Evolutionary conservation across 2,113 vertebrate species (phyloP).

Genomic region (Falco punctatus): DNA sequence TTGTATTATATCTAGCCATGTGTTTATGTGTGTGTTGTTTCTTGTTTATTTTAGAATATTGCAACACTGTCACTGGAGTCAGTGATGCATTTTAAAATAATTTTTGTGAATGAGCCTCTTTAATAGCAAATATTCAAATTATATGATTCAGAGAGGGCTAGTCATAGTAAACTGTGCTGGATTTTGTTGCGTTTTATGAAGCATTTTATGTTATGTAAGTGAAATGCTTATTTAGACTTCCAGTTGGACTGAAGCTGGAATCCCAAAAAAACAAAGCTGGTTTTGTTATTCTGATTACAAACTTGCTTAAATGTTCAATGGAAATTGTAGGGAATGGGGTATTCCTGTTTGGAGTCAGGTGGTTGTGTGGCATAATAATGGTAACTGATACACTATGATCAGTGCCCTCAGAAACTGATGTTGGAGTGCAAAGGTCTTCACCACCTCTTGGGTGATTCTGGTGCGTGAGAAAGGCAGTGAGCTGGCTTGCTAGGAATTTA

Average conservation of each 20-base stretch:
- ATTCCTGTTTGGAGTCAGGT: neutral
- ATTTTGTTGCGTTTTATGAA: neutral
- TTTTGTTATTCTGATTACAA: neutral
- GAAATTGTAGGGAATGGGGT: neutral
- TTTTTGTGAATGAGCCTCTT: neutral
- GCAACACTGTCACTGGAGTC: neutral
- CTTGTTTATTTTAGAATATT: neutral
- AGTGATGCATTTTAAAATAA: neutral
- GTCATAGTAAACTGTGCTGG: neutral
- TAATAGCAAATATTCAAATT: neutral
- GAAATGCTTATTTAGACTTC: neutral
- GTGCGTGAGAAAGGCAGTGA: neutral
- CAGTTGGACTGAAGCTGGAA: neutral
- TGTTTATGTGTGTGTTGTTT: neutral
- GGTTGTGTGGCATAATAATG: neutral
- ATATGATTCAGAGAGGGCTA: neutral
- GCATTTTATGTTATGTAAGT: neutral
- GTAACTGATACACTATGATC: neutral
- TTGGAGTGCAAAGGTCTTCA: neutral
- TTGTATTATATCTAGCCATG: neutral
- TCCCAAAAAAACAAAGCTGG: neutral
- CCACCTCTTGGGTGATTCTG: neutral
- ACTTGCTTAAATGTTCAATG: neutral
- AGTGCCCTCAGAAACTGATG: neutral
- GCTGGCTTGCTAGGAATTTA: neutral